Percentiles rank a stretch among this genome's conserved stretches.
These are phyloP conservation scores for Hypocryptadius cinnamomeus DNA, from an alignment of 2,113 vertebrate genomes.

Conservation along the genomic window DNA sequence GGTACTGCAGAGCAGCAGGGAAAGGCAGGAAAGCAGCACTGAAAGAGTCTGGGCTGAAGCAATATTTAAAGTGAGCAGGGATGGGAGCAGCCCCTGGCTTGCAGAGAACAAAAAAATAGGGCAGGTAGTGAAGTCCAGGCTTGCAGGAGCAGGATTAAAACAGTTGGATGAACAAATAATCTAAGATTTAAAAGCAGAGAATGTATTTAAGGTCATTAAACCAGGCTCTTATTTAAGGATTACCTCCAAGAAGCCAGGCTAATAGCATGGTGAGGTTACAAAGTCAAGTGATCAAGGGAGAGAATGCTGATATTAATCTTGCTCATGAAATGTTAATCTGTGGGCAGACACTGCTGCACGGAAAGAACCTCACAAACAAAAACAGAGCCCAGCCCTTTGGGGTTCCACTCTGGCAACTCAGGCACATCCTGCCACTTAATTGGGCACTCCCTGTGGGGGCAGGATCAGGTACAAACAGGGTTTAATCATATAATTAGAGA, in stretches of 20 bases:
- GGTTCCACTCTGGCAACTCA: background rate
- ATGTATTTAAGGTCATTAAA: background rate
- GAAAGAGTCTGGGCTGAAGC: background rate
- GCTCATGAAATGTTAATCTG: background rate
- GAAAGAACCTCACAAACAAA: background rate
- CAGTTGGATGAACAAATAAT: background rate
- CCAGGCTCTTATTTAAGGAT: background rate
- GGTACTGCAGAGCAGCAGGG: background rate
- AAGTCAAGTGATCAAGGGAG: background rate
- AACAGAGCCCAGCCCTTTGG: background rate
- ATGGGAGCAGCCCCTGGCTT: background rate
- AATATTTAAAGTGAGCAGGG: background rate
- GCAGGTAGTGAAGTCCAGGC: background rate
- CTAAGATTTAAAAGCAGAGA: background rate
- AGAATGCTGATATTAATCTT: background rate
- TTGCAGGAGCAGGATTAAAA: conserved; percentile 5
- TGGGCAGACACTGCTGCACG: background rate
- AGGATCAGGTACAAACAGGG: background rate
- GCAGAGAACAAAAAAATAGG: background rate
- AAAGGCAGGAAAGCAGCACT: background rate
- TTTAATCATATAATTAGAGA: background rate
- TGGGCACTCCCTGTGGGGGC: background rate
- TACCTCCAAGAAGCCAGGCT: background rate
- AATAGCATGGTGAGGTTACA: background rate
- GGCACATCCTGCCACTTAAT: background rate